phyloP scores from a whole-genome alignment of 2,797 vertebrate genomes.

The Margarornis squamiger region DNA sequence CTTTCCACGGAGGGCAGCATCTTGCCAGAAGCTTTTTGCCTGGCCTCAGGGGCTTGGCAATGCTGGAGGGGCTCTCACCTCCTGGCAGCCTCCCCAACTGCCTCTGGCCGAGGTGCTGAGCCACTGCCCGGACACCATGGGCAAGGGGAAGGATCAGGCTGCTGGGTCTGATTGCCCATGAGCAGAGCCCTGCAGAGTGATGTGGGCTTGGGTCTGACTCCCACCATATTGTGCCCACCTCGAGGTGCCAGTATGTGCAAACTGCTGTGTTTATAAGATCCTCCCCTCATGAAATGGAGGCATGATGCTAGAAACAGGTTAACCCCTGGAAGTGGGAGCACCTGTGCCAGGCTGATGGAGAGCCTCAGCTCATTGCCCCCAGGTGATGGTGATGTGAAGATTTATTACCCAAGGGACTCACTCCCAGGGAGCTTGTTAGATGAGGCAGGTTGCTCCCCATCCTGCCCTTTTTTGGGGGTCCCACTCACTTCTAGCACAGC shows the following conservation, averaged over 20 bases:
- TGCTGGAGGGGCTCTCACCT: fast-evolving
- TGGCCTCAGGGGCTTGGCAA: fast-evolving
- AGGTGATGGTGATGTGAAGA: background rate
- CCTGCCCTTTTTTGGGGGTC: background rate
- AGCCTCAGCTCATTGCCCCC: fast-evolving
- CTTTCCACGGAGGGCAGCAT: fast-evolving
- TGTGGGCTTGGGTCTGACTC: background rate
- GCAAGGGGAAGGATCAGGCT: fast-evolving
- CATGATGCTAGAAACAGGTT: background rate
- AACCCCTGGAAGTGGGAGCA: background rate
- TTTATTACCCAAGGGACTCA: background rate
- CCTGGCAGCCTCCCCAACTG: background rate
- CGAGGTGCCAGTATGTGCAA: fast-evolving
- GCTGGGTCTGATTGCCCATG: background rate
- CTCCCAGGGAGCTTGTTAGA: fast-evolving
- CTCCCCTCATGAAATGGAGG: background rate
- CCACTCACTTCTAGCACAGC: background rate
- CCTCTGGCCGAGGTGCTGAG: fast-evolving
- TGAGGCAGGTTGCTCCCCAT: fast-evolving
- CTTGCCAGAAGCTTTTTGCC: background rate
- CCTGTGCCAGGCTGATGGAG: background rate
- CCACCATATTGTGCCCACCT: fast-evolving
- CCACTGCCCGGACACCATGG: fast-evolving
- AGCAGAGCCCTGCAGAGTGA: background rate
- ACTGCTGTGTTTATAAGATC: fast-evolving